A percentile compares a stretch with the other conserved stretches of the same genome.
These are phyloP conservation scores for Poecile montanus DNA, from an alignment of 2,797 vertebrate species.

Conservation along the genomic window DNA sequence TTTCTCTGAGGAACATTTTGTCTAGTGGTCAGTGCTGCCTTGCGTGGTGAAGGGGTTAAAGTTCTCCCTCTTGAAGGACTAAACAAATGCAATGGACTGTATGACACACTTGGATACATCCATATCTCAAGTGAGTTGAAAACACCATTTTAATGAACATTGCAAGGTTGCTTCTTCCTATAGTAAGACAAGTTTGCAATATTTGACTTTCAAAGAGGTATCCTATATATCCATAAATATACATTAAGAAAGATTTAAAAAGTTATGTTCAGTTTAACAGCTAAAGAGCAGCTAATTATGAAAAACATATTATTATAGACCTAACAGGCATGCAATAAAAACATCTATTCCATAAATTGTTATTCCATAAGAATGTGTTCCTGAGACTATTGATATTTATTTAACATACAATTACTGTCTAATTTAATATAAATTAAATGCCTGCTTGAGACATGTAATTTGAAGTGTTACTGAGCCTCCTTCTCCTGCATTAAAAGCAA, in stretches of 20 bases:
- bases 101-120: not conserved
- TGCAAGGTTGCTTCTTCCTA: not conserved
- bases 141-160: not conserved
- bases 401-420: conserved; percentile 79
- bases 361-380: conserved; percentile 73
- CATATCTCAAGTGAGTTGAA: not conserved
- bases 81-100: not conserved
- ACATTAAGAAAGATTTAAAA: conserved; percentile 29
- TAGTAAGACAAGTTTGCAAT: not conserved
- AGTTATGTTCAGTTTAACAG: conserved; percentile 54
- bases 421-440: conserved; percentile 79
- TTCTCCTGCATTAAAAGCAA: conserved; percentile 64
- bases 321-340: conserved; percentile 70
- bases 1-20: not conserved
- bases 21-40: not conserved
- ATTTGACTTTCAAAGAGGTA: not conserved
- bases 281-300: conserved; percentile 71
- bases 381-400: conserved; percentile 69
- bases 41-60: not conserved
- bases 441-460: conserved; percentile 67
- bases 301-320: conserved; percentile 61
- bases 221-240: not conserved
- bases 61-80: not conserved
- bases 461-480: conserved; percentile 62
- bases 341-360: conserved; percentile 68